Evolutionary conservation across 2,888 invertebrate genomes (phyloP), one percentile per base, ranked within the genome.

Genomic region (Tenthredo amoena): DNA sequence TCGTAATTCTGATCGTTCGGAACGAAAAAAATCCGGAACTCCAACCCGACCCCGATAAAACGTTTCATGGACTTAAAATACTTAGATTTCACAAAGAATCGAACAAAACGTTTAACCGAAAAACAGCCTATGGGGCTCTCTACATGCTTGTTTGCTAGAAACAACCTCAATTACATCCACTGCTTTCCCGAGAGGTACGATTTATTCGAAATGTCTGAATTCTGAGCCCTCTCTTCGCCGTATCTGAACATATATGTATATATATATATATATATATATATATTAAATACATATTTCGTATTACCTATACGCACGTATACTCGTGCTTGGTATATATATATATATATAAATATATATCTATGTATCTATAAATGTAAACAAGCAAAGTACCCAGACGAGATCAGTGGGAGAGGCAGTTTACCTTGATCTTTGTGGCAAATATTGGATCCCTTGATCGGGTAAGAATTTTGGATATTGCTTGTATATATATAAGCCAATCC

Each of bases 371-470:
- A 74, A 74, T 74, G 72, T 74, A 74, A 74, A 74, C 72, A 74
- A 43, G 43, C 72, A 74, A 74, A 74, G 72, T 74, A 77, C 77
- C 77, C 50, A 26, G 77, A 43, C 72, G 77, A 34, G 77, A 77
- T 77, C 77, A 55, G 77, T 55, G 77, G n/a, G 55, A 31, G 71
- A 86, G 86, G 87, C 88, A 88, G 87, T 86, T 88, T 87, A 88
- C 88, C 88, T 91, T 92, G 91, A 91, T 92, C 90, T 91, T 89
- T 88, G 88, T 88, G 86, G 90, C 90, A 92, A 92, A 91, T 92
- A 92, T 92, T 92, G 90, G 90, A 90, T 91, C 90, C 89, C 87
- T 89, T 88, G 90, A 91, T 91, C 88, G 89, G 87, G 87, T 87
- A 88, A 91, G 90, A 90, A 91, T 91, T 91, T 90, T 89, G 88